Conservation (phyloP, 1,140 invertebrate genomes). For the Augochlora pura region DNA sequence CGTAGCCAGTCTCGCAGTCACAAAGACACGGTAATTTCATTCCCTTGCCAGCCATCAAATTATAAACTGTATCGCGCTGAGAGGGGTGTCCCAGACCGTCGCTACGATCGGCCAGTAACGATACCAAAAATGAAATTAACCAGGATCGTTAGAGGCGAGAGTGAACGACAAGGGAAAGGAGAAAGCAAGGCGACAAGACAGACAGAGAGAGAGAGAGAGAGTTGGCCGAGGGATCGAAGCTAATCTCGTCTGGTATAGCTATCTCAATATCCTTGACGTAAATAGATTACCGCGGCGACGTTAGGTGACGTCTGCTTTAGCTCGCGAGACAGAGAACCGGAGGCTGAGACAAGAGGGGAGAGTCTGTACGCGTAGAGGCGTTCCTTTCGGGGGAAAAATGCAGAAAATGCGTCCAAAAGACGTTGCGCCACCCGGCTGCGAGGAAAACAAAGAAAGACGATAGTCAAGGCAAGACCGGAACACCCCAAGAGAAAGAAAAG, state of each 20-base stretch:
- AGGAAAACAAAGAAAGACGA: not conserved
- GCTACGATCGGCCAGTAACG: conserved; percentile 39
- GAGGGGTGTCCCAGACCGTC: not conserved
- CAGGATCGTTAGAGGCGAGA: conserved; percentile 31
- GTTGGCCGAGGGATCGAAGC: conserved; percentile 45
- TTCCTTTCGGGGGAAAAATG: conserved; percentile 27
- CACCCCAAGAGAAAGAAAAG: too few relatives aligned
- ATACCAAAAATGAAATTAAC: conserved; percentile 62
- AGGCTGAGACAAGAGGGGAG: not conserved
- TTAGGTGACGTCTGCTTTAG: conserved; percentile 54
- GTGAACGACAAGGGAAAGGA: not conserved
- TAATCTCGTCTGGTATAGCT: conserved; percentile 55
- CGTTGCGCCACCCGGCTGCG: conserved; percentile 5
- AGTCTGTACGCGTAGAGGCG: conserved; percentile 35
- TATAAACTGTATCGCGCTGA: conserved; percentile 33
- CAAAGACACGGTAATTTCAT: conserved; percentile 36
- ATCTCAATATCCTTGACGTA: conserved; percentile 63
- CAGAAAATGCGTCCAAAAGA: conserved; percentile 26
- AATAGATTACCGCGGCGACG: conserved; percentile 60
- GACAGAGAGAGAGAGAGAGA: not conserved
- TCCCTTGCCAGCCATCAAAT: conserved; percentile 42
- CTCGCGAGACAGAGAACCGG: conserved; percentile 31
- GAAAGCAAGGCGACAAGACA: not conserved
- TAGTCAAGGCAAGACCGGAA: not conserved
- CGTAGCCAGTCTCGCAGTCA: not conserved